These are phyloP conservation scores for Melanostoma scalare DNA, from an alignment of 2,888 invertebrate species.

Conservation along the genomic window DNA sequence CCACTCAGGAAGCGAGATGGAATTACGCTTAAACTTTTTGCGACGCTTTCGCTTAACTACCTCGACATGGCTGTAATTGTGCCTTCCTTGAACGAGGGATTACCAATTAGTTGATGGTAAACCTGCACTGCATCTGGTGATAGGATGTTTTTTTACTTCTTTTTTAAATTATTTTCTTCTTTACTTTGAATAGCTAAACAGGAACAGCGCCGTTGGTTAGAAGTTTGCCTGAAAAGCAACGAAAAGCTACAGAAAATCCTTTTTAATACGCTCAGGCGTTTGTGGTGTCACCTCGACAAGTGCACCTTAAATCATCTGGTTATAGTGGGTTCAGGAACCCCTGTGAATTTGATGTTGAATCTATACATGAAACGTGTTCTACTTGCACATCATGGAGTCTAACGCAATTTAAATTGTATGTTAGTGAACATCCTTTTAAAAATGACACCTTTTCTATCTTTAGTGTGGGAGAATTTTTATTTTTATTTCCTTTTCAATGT, in stretches of 20 bases:
- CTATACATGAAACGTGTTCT: background rate
- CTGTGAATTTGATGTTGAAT: conserved; percentile 5
- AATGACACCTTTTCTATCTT: background rate
- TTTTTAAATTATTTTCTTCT: background rate
- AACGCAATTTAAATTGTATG: conserved; percentile 50
- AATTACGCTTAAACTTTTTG: conserved; percentile 37
- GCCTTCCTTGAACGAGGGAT: conserved; percentile 31
- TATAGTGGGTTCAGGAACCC: conserved; percentile 44
- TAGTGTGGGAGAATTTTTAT: background rate
- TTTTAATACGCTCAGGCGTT: conserved; percentile 52
- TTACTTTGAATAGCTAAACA: conserved; percentile 11
- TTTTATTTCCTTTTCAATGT: conserved; percentile 4
- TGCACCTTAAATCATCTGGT: conserved; percentile 50
- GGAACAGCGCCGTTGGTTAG: background rate
- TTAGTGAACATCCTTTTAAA: conserved; percentile 39
- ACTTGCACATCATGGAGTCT: conserved; percentile 36
- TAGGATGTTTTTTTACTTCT: background rate
- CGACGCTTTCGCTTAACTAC: conserved; percentile 9
- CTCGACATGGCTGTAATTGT: conserved; percentile 45
- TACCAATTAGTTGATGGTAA: conserved; percentile 41
- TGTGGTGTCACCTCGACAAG: conserved; percentile 60
- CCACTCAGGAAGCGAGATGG: conserved; percentile 15
- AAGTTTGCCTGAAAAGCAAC: conserved; percentile 35
- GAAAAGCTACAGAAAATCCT: conserved; percentile 48
- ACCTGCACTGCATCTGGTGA: conserved; percentile 33